phyloP scores from a whole-genome alignment of 2,113 vertebrate genomes.

The Archocentrus centrarchus region DNA sequence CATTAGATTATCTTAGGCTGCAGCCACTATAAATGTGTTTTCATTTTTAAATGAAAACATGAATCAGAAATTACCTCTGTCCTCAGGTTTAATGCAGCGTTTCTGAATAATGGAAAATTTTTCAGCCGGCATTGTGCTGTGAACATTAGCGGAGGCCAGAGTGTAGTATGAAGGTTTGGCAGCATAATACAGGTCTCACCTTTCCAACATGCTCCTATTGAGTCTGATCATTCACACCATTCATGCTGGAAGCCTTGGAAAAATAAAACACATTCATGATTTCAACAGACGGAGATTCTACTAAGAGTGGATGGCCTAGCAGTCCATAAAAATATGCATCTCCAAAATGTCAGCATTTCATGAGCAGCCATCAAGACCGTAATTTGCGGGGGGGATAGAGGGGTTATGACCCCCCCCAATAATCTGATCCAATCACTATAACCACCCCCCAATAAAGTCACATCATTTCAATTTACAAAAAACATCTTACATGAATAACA shows the following conservation, averaged over 20 bases:
- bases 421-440: too few species aligned
- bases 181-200: slow-evolving; percentile 23
- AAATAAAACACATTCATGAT: slow-evolving; percentile 1
- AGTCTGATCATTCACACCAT: neutral
- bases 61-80: neutral
- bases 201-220: neutral
- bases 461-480: too few species aligned
- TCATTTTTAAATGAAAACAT: neutral
- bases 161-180: neutral
- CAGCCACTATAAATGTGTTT: neutral
- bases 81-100: neutral
- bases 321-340: neutral
- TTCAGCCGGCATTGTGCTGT: neutral
- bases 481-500: too few species aligned
- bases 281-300: neutral
- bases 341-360: neutral
- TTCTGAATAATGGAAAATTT: neutral
- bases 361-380: neutral
- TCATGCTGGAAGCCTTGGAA: neutral
- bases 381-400: too few species aligned
- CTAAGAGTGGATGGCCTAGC: too few species aligned
- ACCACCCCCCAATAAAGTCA: too few species aligned
- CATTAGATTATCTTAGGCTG: too few species aligned
- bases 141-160: slow-evolving; percentile 7
- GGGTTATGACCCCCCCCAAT: too few species aligned